Conservation (phyloP, 2,797 vertebrate genomes). For the Sebastes jordani region DNA sequence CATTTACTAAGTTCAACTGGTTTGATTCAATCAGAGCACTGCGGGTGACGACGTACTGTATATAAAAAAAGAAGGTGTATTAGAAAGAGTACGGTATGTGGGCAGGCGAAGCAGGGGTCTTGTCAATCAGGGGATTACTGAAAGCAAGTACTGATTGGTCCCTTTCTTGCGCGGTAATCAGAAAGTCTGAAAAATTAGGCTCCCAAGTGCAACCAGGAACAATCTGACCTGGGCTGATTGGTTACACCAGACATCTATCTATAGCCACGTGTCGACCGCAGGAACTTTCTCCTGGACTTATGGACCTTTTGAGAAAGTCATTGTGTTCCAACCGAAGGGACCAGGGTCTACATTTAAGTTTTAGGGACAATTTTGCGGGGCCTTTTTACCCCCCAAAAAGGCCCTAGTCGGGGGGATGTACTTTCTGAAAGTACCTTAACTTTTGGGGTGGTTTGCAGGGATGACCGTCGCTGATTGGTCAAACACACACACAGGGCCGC, state of each 20-base stretch:
- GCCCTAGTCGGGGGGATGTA: no score
- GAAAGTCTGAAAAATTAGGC: not conserved
- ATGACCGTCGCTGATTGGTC: no score
- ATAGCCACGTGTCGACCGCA: no score
- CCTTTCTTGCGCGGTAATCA: not conserved
- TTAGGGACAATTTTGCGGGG: no score
- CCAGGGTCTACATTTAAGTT: no score
- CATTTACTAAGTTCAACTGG: not conserved
- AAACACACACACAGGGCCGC: no score
- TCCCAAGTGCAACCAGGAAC: not conserved
- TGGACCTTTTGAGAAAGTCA: no score
- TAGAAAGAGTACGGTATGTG: not conserved
- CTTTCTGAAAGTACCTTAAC: no score
- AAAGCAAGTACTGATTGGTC: not conserved
- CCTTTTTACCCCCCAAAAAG: no score
- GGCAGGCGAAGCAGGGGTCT: not conserved
- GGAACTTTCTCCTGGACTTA: accelerated
- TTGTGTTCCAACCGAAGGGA: accelerated
- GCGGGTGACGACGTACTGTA: not conserved
- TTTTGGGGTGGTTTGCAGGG: no score
- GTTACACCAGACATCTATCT: not conserved
- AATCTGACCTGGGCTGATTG: not conserved
- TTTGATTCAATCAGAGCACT: not conserved
- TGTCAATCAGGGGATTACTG: not conserved
- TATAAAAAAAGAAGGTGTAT: not conserved